Base-by-base conservation (phyloP, 1,140 invertebrate species). In the Panagrolaimus sp. region DNA sequence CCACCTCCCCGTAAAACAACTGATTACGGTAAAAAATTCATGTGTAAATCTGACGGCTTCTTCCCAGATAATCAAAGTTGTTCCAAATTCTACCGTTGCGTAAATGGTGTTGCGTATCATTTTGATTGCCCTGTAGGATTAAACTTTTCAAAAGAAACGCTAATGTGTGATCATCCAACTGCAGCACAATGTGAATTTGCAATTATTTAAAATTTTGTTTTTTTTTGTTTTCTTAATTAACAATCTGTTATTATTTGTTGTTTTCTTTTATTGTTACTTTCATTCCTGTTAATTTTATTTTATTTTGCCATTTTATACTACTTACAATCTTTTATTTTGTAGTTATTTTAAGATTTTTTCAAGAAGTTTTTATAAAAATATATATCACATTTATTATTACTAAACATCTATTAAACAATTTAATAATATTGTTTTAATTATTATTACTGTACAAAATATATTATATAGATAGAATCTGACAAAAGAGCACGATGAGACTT, bases 11-110 rank as follows among this genome's bases (percentile, higher is more conserved):
- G 63, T 12, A 32, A 21, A 43, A 52, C 63, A 8, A 26, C 32
- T 12, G 55, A 62, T 10, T 14, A 67, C 4, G 28, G 64, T n/a
- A 77, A 79, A 26, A 77, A 73, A 1, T 77, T 77, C 46, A 17
- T 43, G 1, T 64, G 63, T 28, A 64, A 32, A 8, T 28, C 15
- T 9, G 63, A 64, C 2, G 63, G 63, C 24, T 43, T 64, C 12
- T 78, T 67, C 52, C 38, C 71, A 10, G 75, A 77, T 43, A 77
- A 77, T 9, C 44, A 44, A 17, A 71, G 52, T 68, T 77, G 75
- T 65, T 32, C 26, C 9, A 73, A 79, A 21, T 77, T 77, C 55
- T 77, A 79, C 43, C 77, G 77, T n/a, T 77, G 75, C 47, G 77
- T 76, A 14, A 69, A 65, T 14, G 14, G 65, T 17, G 72, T 58